phyloP scores from a whole-genome alignment of 2,888 invertebrate genomes.

The Sabellastarte sp. region DNA sequence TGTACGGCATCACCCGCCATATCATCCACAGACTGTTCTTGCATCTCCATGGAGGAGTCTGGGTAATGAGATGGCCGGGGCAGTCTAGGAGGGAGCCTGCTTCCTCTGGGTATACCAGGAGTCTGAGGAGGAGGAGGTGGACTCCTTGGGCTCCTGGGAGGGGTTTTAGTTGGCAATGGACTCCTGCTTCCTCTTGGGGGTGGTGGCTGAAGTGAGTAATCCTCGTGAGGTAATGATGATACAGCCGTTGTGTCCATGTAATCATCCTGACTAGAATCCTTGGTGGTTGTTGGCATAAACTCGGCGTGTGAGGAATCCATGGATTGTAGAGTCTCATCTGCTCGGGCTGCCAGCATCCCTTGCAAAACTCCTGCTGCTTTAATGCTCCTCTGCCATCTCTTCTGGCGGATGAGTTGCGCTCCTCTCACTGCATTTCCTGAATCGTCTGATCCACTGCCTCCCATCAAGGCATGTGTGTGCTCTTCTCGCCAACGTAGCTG shows the following conservation, averaged over 20 bases:
- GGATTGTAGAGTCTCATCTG: too few species aligned
- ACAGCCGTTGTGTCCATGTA: too few species aligned
- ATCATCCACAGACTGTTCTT: background rate
- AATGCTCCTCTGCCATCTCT: slow-evolving; percentile 22
- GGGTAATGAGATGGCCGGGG: background rate
- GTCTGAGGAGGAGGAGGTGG: slow-evolving; percentile 9
- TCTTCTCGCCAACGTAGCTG: slow-evolving; percentile 34
- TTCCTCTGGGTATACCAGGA: slow-evolving; percentile 2
- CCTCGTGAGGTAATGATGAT: too few species aligned
- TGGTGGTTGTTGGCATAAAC: too few species aligned
- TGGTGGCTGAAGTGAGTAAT: too few species aligned
- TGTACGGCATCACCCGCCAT: slow-evolving; percentile 19
- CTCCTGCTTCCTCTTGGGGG: too few species aligned
- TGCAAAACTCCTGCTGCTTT: slow-evolving; percentile 4
- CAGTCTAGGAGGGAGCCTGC: background rate
- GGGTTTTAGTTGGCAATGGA: too few species aligned
- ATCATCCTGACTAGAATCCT: too few species aligned
- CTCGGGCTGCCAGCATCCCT: background rate
- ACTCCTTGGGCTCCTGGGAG: slow-evolving; percentile 11
- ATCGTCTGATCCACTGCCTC: slow-evolving; percentile 8
- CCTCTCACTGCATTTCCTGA: too few species aligned
- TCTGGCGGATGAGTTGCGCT: slow-evolving; percentile 24
- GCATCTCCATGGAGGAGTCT: background rate
- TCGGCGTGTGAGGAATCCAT: too few species aligned
- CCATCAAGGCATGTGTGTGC: slow-evolving; percentile 28